A percentile compares a stretch with the other conserved stretches of the same genome.
phyloP scores from a whole-genome alignment of 2,113 vertebrate species.

The Ochotona princeps region DNA sequence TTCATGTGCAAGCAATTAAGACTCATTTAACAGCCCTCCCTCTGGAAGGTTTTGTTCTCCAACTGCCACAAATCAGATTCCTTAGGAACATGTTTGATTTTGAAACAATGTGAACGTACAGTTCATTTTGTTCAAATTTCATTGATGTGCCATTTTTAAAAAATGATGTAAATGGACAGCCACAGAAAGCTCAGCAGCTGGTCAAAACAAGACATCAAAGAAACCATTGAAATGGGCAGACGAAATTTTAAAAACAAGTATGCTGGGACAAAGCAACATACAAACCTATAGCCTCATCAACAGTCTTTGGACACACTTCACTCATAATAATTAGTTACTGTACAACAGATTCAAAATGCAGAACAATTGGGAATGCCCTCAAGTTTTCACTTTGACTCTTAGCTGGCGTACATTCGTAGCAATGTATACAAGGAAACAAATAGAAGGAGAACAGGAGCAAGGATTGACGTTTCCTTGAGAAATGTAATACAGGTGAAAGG shows the following conservation, averaged over 20 bases:
- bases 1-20: conserved; percentile 82
- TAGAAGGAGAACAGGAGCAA: conserved; percentile 42
- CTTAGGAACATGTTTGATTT: conserved; percentile 77
- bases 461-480: neutral
- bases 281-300: conserved; percentile 66
- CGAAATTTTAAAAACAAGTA: conserved; percentile 31
- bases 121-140: conserved; percentile 74
- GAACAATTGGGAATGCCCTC: neutral
- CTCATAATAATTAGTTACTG: conserved; percentile 62
- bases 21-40: conserved; percentile 70
- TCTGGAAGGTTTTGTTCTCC: conserved; percentile 77
- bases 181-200: conserved; percentile 66
- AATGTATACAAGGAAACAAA: neutral
- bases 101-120: conserved; percentile 75
- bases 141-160: conserved; percentile 62
- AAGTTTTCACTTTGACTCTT: neutral
- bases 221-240: conserved; percentile 44
- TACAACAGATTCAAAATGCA: conserved; percentile 43
- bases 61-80: conserved; percentile 79
- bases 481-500: neutral
- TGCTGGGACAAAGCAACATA: conserved; percentile 26
- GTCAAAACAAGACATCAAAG: conserved; percentile 75
- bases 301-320: conserved; percentile 56
- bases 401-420: neutral
- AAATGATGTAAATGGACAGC: conserved; percentile 68